Base-by-base conservation (phyloP, 2,797 vertebrate genomes). In the Pelobates cultripes region DNA sequence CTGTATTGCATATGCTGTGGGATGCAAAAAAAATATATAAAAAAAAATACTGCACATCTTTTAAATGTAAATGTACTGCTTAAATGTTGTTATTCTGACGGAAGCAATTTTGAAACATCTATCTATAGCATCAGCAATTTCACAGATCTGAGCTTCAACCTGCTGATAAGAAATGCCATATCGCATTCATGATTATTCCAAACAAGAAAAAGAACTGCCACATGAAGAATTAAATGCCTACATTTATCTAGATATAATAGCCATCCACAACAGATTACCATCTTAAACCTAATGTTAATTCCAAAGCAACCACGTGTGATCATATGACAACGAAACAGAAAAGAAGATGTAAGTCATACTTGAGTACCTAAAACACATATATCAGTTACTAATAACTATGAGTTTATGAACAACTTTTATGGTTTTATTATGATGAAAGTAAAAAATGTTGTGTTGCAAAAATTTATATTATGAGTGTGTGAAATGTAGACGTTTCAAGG, bases 81-180 rank as follows among this genome's bases (percentile, higher is more conserved):
- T 4, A 77, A 78, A 73, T 73, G 53, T 41, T 67, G 69, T 57
- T 77, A 55, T 76, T 72, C 44, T 63, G 17, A n/a, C 47, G 44
- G 14, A 43, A 73, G 43, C 47, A 69, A 69, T 73, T 73, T 73
- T 61, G n/a, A 68, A 76, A 77, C 43, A 55, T 73, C 51, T 78
- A 78, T 78, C 75, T 82, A 68, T 28, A 73, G 72, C 12, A 73
- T 91, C 82, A 86, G 77, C 41, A 10, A 61, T 89, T 89, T 80
- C 82, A 88, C 85, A 91, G 88, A 89, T 88, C 73, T 86, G 86
- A 86, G 86, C 83, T 92, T 89, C 89, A 87, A 43, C 70, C 70
- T 64, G 4, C 66, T 90, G 90, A 91, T 91, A 92, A 91, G 88
- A 93, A 92, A 91, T 89, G 88, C 81, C 90, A 90, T 81, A 53